Evolutionary conservation across 2,888 invertebrate genomes (phyloP), one percentile per base, ranked within the genome.

Genomic region (Himalopsyche tibetana): DNA sequence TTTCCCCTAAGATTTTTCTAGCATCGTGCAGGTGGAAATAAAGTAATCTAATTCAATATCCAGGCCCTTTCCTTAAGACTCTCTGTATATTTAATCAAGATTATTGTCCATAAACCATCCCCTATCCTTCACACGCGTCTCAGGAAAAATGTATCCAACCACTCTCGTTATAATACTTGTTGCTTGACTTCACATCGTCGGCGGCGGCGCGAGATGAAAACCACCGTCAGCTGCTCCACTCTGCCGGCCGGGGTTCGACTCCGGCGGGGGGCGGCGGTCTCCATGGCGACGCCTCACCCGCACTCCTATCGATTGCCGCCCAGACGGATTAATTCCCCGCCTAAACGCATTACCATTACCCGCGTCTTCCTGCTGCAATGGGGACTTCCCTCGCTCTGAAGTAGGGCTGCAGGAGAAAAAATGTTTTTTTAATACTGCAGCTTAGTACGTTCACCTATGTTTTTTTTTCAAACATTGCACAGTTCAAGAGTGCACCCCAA

Each of bases 281-380:
- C 19, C 82, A 38, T 56, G 82, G 56, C 84, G 17, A 40, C 84
- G 19, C n/a, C 17, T 74, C 74, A 17, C 80, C 82, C 81, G 56
- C 80, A 84, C 79, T 82, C 85, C 83, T 88, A 88, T 88, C 87
- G 87, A 86, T 88, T 85, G 55, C 83, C 86, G 85, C 82, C 87
- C 86, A 88, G 87, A 87, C 87, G 86, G 82, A 84, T 84, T 84
- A 84, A 56, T 74, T 85, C 81, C 80, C 85, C 82, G 86, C 63
- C 84, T 85, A 82, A 87, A 84, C 81, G 87, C 87, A 88, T 86
- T 88, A 88, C 74, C 28, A 56, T 81, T 82, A 80, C 80, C 55
- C 84, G 81, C 82, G 28, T 42, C 82, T 82, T 51, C 82, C 51
- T 63, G 63, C 19, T 19, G 63, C 63, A 63, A 28, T n/a, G 28